Conservation (phyloP, 2,113 vertebrate genomes). For the Proterorhinus semilunaris region DNA sequence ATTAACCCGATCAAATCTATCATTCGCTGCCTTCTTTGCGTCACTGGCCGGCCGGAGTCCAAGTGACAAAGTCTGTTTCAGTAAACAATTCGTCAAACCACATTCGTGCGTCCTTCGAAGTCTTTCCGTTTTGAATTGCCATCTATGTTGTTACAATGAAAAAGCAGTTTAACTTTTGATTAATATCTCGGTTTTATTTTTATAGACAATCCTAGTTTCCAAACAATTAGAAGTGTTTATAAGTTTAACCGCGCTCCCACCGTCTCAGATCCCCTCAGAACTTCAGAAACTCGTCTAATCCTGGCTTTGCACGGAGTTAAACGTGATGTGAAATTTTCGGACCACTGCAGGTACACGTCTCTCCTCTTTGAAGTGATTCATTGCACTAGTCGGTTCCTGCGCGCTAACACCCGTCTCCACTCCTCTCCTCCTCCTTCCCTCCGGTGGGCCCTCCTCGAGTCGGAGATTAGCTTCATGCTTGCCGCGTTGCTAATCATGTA, state of each 20-base stretch:
- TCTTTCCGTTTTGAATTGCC: no score
- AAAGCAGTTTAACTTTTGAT: no score
- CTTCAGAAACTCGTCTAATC: conserved; percentile 40
- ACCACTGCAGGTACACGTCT: conserved; percentile 61
- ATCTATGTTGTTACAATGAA: no score
- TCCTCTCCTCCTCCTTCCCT: conserved; percentile 36
- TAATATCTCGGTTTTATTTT: no score
- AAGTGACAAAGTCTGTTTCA: background rate
- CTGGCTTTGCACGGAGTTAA: conserved; percentile 22
- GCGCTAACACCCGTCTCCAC: conserved; percentile 40
- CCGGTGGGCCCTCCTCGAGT: conserved; percentile 54
- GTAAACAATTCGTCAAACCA: no score
- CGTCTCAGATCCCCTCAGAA: conserved; percentile 43
- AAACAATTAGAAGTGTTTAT: conserved; percentile 2
- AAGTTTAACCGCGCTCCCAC: conserved; percentile 27
- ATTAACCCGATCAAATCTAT: no score
- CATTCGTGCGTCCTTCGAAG: no score
- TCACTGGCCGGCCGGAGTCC: no score
- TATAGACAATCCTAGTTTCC: no score
- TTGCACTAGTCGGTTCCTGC: conserved; percentile 49
- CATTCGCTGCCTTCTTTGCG: no score
- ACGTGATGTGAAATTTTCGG: conserved; percentile 56
- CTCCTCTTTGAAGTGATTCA: conserved; percentile 64
- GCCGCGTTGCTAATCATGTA: conserved; percentile 59
- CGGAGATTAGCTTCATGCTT: conserved; percentile 65